Evolutionary conservation across 1,140 invertebrate species (phyloP).

Genomic region (Pomacea maculata): DNA sequence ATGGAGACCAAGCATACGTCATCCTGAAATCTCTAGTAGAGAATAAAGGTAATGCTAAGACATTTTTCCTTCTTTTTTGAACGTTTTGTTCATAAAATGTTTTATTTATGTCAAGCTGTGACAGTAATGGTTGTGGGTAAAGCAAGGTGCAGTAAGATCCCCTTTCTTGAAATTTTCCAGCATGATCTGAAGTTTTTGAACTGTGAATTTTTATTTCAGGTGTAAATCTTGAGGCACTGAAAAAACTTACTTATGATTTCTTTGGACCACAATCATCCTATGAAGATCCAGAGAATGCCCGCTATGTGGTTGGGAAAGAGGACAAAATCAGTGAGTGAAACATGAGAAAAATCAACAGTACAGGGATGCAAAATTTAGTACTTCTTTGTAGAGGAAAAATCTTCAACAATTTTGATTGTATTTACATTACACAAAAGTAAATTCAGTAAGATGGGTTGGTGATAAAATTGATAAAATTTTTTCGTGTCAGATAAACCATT

Average conservation of each 20-base stretch:
- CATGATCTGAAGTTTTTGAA: too few relatives aligned
- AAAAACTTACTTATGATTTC: conserved; percentile 37
- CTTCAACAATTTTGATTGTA: too few relatives aligned
- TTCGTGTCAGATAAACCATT: too few relatives aligned
- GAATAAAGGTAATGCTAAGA: conserved; percentile 36
- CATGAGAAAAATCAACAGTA: not conserved
- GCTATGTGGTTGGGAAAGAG: conserved; percentile 34
- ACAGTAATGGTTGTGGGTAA: too few relatives aligned
- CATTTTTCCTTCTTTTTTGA: not conserved
- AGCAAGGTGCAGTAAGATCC: too few relatives aligned
- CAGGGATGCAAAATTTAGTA: too few relatives aligned
- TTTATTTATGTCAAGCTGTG: too few relatives aligned
- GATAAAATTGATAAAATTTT: too few relatives aligned
- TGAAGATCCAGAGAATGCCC: conserved; percentile 43
- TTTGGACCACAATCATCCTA: conserved; percentile 56
- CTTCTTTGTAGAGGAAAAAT: too few relatives aligned
- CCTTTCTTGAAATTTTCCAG: too few relatives aligned
- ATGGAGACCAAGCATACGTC: conserved; percentile 53
- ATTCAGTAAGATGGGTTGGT: too few relatives aligned
- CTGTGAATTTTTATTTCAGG: conserved; percentile 30
- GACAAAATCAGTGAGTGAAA: conserved; percentile 35
- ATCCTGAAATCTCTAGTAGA: conserved; percentile 54
- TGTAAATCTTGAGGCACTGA: conserved; percentile 39
- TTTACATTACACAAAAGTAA: too few relatives aligned
- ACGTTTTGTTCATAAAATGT: not conserved